These are phyloP conservation scores for Mesorhabditis spiculigera DNA, from an alignment of 2,888 invertebrate species.

Conservation along the genomic window DNA sequence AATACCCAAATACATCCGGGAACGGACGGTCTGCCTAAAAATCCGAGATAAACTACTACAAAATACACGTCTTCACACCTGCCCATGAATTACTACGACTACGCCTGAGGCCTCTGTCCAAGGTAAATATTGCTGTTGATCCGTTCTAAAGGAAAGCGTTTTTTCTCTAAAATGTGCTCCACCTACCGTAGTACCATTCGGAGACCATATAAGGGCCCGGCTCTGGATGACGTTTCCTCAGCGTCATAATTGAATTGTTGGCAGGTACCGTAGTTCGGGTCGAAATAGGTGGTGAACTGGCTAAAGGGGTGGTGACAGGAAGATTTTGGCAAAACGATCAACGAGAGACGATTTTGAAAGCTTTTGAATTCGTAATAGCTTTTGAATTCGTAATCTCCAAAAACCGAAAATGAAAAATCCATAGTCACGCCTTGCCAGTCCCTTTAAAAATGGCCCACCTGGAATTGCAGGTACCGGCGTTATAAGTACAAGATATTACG, in stretches of 20 bases:
- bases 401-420: neutral
- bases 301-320: slow-evolving; percentile 38
- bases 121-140: slow-evolving; percentile 49
- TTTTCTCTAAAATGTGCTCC: neutral
- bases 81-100: slow-evolving; percentile 58
- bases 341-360: neutral
- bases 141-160: slow-evolving; percentile 15
- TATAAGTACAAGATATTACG: slow-evolving; percentile 52
- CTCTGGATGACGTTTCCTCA: slow-evolving; percentile 37
- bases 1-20: slow-evolving; percentile 43
- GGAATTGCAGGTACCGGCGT: slow-evolving; percentile 44
- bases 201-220: slow-evolving; percentile 59
- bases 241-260: slow-evolving; percentile 30
- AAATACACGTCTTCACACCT: slow-evolving; percentile 20
- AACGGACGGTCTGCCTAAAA: slow-evolving; percentile 27
- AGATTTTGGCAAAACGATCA: neutral
- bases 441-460: slow-evolving; percentile 14
- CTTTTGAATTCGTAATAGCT: neutral
- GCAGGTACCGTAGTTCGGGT: slow-evolving; percentile 38
- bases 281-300: slow-evolving; percentile 59
- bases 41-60: neutral
- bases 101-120: slow-evolving; percentile 59
- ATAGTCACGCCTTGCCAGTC: no score
- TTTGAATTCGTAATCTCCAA: neutral
- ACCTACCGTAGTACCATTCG: slow-evolving; percentile 40